phyloP scores from a whole-genome alignment of 2,797 vertebrate genomes.

The Nannoperca australis region DNA sequence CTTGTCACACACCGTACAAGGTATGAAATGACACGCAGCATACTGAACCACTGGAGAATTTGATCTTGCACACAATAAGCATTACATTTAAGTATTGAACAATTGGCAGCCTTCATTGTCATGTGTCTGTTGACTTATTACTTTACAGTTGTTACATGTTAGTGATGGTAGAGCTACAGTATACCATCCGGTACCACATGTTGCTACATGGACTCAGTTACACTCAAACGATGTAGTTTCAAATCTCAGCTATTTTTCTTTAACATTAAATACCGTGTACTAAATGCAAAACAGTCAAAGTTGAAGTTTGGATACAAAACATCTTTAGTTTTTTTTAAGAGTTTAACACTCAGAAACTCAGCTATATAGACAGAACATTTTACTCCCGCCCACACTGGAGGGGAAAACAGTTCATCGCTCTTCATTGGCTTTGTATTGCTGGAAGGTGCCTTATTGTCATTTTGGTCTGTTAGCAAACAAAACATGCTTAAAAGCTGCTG shows the following conservation, averaged over 20 bases:
- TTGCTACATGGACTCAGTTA: background rate
- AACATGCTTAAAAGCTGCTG: too few species aligned
- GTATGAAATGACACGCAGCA: conserved; percentile 51
- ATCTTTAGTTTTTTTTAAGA: background rate
- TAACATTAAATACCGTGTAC: background rate
- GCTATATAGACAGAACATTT: too few species aligned
- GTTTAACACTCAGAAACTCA: background rate
- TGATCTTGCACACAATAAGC: conserved; percentile 20
- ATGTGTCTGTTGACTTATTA: background rate
- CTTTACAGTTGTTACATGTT: background rate
- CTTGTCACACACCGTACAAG: conserved; percentile 48
- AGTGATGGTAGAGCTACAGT: too few species aligned
- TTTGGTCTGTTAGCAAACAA: too few species aligned
- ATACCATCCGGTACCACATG: background rate
- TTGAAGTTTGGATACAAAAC: background rate
- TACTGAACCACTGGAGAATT: conserved; percentile 33
- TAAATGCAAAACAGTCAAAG: background rate
- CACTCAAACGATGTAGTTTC: background rate
- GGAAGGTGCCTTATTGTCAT: too few species aligned
- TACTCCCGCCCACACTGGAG: too few species aligned
- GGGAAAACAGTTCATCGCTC: too few species aligned
- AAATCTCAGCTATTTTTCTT: background rate
- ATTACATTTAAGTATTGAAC: conserved; percentile 10
- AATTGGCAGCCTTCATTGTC: background rate
- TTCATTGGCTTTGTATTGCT: too few species aligned